phyloP scores from a whole-genome alignment of 2,113 vertebrate genomes.

The Ictalurus punctatus region DNA sequence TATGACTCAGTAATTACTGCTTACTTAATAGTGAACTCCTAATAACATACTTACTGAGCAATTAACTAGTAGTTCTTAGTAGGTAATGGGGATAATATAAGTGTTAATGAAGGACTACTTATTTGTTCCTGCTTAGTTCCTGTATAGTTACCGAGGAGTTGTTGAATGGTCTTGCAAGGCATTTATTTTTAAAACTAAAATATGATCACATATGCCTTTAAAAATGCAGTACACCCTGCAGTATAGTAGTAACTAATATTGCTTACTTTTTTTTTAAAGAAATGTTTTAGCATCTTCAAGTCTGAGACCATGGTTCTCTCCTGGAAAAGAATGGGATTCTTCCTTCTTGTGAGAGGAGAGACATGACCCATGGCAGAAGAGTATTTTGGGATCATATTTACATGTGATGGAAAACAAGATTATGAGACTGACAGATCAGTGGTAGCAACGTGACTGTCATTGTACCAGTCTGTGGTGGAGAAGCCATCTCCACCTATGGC shows the following conservation, averaged over 20 bases:
- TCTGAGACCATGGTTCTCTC: not conserved
- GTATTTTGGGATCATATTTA: not conserved
- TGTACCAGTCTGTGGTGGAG: too few species aligned
- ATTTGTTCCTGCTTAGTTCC: not conserved
- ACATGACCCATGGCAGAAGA: not conserved
- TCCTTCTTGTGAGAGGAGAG: not conserved
- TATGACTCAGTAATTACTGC: too few species aligned
- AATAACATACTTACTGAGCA: too few species aligned
- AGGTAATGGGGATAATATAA: not conserved
- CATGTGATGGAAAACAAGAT: not conserved
- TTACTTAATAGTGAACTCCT: too few species aligned
- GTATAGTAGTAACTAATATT: not conserved
- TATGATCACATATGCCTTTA: too few species aligned
- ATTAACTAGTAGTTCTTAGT: not conserved
- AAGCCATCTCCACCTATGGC: too few species aligned
- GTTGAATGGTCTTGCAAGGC: too few species aligned
- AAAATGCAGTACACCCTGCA: too few species aligned
- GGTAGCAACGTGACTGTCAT: not conserved
- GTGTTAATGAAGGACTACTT: not conserved
- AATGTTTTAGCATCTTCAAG: not conserved
- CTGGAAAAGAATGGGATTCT: not conserved
- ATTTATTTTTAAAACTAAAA: too few species aligned
- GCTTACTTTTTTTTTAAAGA: not conserved
- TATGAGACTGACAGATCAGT: not conserved
- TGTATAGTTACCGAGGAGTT: not conserved